A percentile compares a stretch with the other conserved stretches of the same genome.
phyloP scores from a whole-genome alignment of 2,113 vertebrate species.

The Pao palembangensis region DNA sequence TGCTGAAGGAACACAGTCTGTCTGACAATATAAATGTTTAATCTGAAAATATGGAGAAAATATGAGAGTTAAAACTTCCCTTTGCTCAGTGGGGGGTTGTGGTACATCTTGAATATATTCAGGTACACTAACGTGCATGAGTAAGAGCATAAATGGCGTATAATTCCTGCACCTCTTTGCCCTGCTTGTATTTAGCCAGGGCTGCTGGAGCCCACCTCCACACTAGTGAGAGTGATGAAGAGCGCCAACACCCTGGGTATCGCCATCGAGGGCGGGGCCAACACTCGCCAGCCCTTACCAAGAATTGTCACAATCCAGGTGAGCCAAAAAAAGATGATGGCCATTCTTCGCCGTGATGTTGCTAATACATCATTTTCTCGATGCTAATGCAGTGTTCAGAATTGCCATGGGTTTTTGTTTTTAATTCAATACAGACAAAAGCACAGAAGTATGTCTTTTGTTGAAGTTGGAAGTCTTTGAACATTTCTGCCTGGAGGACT shows the following conservation, averaged over 20 bases:
- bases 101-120: slow-evolving; percentile 1
- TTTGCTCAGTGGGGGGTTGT: too few relatives aligned
- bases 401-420: background rate
- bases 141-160: background rate
- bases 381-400: background rate
- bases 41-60: too few relatives aligned
- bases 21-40: too few relatives aligned
- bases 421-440: too few relatives aligned
- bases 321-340: slow-evolving; percentile 11
- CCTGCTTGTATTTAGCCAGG: slow-evolving; percentile 79
- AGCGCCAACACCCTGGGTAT: slow-evolving; percentile 91
- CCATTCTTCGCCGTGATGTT: too few relatives aligned
- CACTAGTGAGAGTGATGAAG: slow-evolving; percentile 87
- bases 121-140: background rate
- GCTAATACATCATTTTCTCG: too few relatives aligned
- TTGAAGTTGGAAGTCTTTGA: too few relatives aligned
- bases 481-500: too few relatives aligned
- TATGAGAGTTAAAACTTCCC: too few relatives aligned
- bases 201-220: slow-evolving; percentile 88
- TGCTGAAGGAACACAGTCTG: background rate
- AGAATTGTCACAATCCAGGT: slow-evolving; percentile 98
- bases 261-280: slow-evolving; percentile 95
- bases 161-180: slow-evolving; percentile 2
- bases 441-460: too few relatives aligned
- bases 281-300: slow-evolving; percentile 94